phyloP scores from a whole-genome alignment of 2,888 invertebrate genomes.

The Megaustenia siamemsis region DNA sequence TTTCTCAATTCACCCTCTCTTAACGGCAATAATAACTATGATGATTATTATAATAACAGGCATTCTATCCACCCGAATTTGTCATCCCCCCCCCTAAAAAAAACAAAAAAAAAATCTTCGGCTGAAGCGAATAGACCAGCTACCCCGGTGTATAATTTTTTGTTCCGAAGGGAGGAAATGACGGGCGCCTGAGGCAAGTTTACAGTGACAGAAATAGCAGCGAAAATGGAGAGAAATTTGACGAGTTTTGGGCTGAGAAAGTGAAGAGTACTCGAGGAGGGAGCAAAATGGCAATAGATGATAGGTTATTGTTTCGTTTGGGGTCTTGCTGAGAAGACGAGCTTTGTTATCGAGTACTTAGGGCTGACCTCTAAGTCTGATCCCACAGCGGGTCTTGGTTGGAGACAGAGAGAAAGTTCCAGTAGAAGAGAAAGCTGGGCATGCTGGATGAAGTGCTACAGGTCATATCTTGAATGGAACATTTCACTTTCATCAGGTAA shows the following conservation, averaged over 20 bases:
- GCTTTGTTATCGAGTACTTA: constrained; percentile 20
- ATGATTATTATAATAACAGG: constrained; percentile 47
- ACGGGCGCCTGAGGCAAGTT: constrained; percentile 29
- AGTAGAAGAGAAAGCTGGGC: neutral
- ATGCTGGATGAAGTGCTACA: constrained; percentile 14
- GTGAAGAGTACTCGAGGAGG: constrained; percentile 30
- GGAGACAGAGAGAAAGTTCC: neutral
- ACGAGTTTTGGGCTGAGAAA: neutral
- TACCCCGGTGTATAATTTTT: neutral
- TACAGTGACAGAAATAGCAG: constrained; percentile 8
- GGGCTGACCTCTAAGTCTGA: constrained; percentile 23
- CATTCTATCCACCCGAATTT: constrained; percentile 42
- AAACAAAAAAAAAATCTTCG: constrained; percentile 4
- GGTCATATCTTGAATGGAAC: neutral
- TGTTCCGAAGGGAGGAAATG: constrained; percentile 33
- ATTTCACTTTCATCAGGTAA: constrained; percentile 1
- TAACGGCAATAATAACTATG: constrained; percentile 7
- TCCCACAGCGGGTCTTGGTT: constrained; percentile 26
- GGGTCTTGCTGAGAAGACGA: constrained; percentile 11
- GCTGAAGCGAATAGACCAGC: constrained; percentile 14
- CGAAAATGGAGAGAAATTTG: constrained; percentile 10
- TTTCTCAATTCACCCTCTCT: constrained; percentile 20
- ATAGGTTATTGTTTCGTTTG: constrained; percentile 20
- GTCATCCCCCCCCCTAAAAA: neutral
- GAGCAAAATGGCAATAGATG: constrained; percentile 41